Evolutionary conservation across 2,888 invertebrate genomes (phyloP), one percentile per base, ranked within the genome.

Genomic region (Chelonus formosanus): DNA sequence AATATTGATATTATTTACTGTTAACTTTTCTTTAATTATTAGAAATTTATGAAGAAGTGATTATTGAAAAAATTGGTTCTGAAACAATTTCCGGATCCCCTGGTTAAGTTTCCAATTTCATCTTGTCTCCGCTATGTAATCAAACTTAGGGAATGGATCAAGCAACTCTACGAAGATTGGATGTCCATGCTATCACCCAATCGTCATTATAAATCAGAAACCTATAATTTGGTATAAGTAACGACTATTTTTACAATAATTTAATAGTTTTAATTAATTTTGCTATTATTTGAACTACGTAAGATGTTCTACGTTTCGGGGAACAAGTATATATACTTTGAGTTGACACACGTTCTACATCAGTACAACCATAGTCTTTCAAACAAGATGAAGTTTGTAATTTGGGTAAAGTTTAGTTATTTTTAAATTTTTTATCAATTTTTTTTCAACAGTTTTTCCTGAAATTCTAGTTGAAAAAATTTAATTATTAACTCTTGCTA

Each of bases 251-350:
- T 72, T 72, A 71, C 65, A 60, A 55, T 63, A 64, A 48, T 74
- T 67, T 73, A 76, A 80, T 80, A 67, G 74, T 76, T 75, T 75
- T 77, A 77, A 83, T 83, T 80, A 77, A 77, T 79, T 76, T 69
- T 66, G 55, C 71, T 67, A 75, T 77, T 74, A 73, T 63, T 52
- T 50, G 43, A 65, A 70, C 56, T 10, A 34, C 43, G 54, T 35
- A 10, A 5, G 63, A 63, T 67, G 20, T 20, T 69, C 20, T 59
- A 66, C 75, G 63, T 77, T 77, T 75, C 67, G 68, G 55, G 55
- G 48, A 48, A 69, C 70, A 65, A 71, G 73, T 78, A 79, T 79
- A 80, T 76, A 78, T 73, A 75, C 64, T 35, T 34, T 6, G 61
- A 45, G 54, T 35, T 34, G 59, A 54, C 50, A 64, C 61, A 47